Evolutionary conservation across 2,797 vertebrate species (phyloP).

Genomic region (Gila robusta): DNA sequence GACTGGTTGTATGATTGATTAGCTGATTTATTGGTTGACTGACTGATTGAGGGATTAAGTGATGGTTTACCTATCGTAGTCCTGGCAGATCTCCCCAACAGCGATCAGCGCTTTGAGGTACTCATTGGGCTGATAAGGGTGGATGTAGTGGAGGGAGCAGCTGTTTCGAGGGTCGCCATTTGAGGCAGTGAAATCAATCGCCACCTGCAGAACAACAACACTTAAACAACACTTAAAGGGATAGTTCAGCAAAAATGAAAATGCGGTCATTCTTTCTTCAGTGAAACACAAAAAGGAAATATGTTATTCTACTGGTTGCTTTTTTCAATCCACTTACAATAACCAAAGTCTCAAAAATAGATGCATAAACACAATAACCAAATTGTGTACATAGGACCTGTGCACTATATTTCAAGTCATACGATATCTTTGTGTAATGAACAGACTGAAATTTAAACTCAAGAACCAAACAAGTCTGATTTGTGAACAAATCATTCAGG

Average conservation of each 20-base stretch:
- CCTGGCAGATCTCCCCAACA: constrained; percentile 98
- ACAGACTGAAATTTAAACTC: neutral
- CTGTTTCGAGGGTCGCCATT: constrained; percentile 98
- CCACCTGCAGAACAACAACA: constrained; percentile 82
- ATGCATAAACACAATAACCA: neutral
- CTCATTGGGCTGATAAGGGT: constrained; percentile 98
- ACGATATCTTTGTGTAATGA: neutral
- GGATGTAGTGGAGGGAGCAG: constrained; percentile 99
- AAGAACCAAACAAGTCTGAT: neutral
- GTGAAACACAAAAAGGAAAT: neutral
- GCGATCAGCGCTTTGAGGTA: constrained; percentile 98
- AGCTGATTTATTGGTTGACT: neutral
- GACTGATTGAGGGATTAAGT: neutral
- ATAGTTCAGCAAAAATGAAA: neutral
- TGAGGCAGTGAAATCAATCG: constrained; percentile 98
- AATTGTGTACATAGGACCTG: neutral
- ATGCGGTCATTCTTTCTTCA: neutral
- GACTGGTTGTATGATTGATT: constrained; percentile 5
- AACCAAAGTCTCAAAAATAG: neutral
- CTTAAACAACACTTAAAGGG: neutral
- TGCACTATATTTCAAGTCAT: neutral
- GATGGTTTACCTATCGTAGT: constrained; percentile 91
- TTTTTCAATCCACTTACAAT: neutral
- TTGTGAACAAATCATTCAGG: neutral
- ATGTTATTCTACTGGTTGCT: neutral